These are phyloP conservation scores for Urocitellus parryii DNA, from an alignment of 2,113 vertebrate genomes.

Conservation along the genomic window DNA sequence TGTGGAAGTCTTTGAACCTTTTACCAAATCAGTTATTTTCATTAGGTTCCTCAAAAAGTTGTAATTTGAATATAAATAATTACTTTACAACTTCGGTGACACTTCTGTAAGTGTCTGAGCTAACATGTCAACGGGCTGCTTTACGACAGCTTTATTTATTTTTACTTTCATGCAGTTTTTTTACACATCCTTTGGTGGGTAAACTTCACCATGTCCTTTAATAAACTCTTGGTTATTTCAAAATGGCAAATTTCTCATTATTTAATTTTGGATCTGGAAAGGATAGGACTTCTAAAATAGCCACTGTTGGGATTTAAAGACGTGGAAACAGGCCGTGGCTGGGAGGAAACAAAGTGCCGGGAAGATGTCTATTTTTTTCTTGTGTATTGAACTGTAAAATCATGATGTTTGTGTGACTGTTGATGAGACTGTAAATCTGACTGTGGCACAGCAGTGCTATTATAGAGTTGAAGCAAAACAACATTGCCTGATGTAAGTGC, in stretches of 20 bases:
- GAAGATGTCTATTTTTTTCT: conserved; percentile 73
- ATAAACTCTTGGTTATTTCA: conserved; percentile 87
- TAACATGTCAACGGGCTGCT: conserved; percentile 84
- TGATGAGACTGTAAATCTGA: conserved; percentile 62
- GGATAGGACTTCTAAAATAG: conserved; percentile 62
- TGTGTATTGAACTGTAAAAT: conserved; percentile 84
- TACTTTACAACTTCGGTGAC: conserved; percentile 83
- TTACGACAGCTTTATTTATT: conserved; percentile 89
- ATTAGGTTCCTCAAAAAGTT: conserved; percentile 82
- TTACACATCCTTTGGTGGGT: conserved; percentile 87
- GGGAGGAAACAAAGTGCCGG: conserved; percentile 66
- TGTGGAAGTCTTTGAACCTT: conserved; percentile 84
- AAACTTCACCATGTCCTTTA: conserved; percentile 85
- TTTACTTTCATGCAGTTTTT: conserved; percentile 88
- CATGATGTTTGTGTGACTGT: conserved; percentile 72
- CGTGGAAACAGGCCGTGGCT: neutral
- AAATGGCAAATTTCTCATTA: conserved; percentile 79
- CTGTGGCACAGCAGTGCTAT: conserved; percentile 71
- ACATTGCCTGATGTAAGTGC: conserved; percentile 77
- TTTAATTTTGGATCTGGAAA: conserved; percentile 74
- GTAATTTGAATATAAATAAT: conserved; percentile 83
- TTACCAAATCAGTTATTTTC: conserved; percentile 86
- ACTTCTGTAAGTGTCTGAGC: conserved; percentile 85
- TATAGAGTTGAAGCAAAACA: conserved; percentile 60
- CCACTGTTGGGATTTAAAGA: conserved; percentile 14